phyloP scores from a whole-genome alignment of 2,888 invertebrate genomes.

The Heteromurus nitidus region DNA sequence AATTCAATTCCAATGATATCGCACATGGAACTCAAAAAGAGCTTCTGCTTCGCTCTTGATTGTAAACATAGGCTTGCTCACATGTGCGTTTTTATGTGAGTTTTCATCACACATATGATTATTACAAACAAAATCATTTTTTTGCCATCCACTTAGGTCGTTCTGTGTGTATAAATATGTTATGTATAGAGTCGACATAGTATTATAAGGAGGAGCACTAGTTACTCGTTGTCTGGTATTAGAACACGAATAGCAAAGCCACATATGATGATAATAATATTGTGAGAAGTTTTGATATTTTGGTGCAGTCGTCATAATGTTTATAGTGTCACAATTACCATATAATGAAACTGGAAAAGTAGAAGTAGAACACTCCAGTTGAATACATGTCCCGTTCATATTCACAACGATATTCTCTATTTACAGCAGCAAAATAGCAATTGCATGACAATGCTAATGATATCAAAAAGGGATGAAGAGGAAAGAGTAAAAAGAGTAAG shows the following conservation, averaged over 20 bases:
- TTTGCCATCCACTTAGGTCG: not conserved
- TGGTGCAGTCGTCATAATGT: constrained; percentile 18
- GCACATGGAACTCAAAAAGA: no score
- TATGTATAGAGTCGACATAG: constrained; percentile 1
- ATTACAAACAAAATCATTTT: no score
- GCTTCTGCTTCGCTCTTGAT: not conserved
- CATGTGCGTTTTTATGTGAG: not conserved
- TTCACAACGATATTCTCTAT: no score
- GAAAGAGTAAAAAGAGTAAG: no score
- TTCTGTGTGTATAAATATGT: not conserved
- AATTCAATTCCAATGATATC: not conserved
- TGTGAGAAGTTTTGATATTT: constrained; percentile 25
- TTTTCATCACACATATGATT: constrained; percentile 1
- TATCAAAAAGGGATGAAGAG: constrained; percentile 42
- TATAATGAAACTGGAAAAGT: no score
- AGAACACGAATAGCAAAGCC: constrained; percentile 9
- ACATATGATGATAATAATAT: not conserved
- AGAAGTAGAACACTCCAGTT: not conserved
- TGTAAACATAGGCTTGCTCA: not conserved
- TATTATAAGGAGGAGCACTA: constrained; percentile 20
- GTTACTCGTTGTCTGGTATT: not conserved
- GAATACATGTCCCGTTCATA: not conserved
- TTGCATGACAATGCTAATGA: constrained; percentile 36
- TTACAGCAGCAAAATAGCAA: constrained; percentile 6
- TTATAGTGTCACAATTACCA: no score